Evolutionary conservation across 2,113 vertebrate species (phyloP), one percentile per base, ranked within the genome.

Genomic region (Bolborhynchus lineola): DNA sequence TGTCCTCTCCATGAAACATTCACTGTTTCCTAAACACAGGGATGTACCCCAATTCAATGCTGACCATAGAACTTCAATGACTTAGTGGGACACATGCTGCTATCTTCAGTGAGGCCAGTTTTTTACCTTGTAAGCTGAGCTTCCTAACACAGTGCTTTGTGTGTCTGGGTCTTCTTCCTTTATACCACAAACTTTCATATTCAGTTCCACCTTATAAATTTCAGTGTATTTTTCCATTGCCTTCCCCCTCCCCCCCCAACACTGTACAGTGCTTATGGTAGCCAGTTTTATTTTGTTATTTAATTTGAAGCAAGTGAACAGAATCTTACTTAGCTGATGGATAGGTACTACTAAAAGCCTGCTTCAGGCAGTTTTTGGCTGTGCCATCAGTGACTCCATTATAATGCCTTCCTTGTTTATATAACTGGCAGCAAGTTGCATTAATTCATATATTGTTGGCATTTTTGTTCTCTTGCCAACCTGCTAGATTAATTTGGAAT

Each of bases 381-480:
- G 26, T 78, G 44, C 78, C 10, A 9, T 53, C 49, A 86, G 20
- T 44, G 24, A 29, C 41, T 74, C 65, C 25, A 47, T 90, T 90
- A 82, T 2, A 16, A 46, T 75, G 28, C 49, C 16, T 78, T 53
- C 37, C 82, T 86, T 67, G 25, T 91, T 92, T 92, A 63, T 47
- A 31, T 81, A 75, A 89, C 60, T 85, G 60, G 20, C n/a, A 78
- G 13, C 71, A 53, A 86, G 9, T 76, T 94, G 44, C 44, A 79
- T 78, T 78, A 78, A 57, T 44, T 90, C 41, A 37, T 47, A 57
- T 28, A 71, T 55, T 89, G 31, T 71, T 94, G 72, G 19, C 86
- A 81, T 80, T 94, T 96, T 94, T 96, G 46, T 92, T 89, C 25
- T 68, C 41, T 72, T 88, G 52, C 60, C 41, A 93, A 28, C 47